Base-by-base conservation (phyloP, 2,113 vertebrate genomes). In the Myotis davidii region DNA sequence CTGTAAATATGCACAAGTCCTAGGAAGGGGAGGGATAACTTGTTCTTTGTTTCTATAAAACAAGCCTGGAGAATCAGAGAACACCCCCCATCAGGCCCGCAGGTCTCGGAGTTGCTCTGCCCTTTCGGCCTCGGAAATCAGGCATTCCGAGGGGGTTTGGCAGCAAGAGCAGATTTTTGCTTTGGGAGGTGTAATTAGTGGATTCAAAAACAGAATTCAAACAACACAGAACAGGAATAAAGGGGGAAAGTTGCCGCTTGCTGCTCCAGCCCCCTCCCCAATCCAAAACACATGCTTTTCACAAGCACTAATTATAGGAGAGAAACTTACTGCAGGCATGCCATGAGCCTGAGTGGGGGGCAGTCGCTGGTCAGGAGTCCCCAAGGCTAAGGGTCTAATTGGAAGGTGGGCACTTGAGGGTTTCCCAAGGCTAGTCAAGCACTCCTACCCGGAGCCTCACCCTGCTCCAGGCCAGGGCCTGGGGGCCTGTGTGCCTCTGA, bases 1-100 rank as follows among this genome's bases (percentile, higher is more conserved):
- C 98, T 96, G 97, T 98, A 98, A 98, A 98, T 98, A 98, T 96
- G 97, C 89, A 95, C 97, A 98, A 97, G 95, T 98, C 97, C 96
- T 97, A 87, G 95, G 96, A 88, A 88, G 92, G n/a, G 92, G 59
- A 61, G 91, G 79, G 85, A 16, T 52, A 91, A 96, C 70, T 96
- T 85, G 56, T 54, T 97, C 97, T 98, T 98, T 98, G 96, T 98
- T 97, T 97, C 97, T 77, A 94, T 95, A 94, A 91, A 97, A 96
- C 74, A 91, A 97, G 87, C 97, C 95, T 94, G 90, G 94, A 97
- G 97, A 98, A 98, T 96, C 97, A 96, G 96, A 90, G 92, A 97
- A 97, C 96, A 94, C 96, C 94, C 90, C 89, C 91, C 54, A 83
- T 82, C 93, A 97, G 93, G 95, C 94, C 78, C 42, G 12, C 87